phyloP scores from a whole-genome alignment of 2,888 invertebrate species.

The Heliconius sara region DNA sequence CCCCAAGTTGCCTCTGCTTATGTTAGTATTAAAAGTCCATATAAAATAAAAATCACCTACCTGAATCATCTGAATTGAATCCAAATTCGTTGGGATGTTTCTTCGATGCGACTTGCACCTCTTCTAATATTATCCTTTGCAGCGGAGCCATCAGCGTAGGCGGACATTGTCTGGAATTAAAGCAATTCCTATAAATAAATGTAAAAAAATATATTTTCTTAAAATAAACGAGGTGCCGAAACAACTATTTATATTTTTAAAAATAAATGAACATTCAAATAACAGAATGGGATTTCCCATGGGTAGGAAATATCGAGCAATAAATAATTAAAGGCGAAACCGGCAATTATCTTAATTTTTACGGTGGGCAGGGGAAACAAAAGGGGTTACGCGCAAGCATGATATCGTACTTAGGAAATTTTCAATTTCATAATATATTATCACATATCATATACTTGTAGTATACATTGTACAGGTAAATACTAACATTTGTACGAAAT shows the following conservation, averaged over 20 bases:
- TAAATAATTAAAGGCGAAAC: not conserved
- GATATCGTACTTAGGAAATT: not conserved
- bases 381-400: not conserved
- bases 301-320: not conserved
- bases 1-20: no score
- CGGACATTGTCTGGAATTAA: constrained; percentile 87
- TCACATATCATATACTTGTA: not conserved
- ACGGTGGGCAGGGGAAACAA: no score
- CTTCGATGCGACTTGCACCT: constrained; percentile 86
- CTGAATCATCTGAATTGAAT: constrained; percentile 85
- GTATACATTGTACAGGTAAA: not conserved
- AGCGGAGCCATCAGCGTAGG: constrained; percentile 86
- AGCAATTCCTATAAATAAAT: constrained; percentile 16
- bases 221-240: not conserved
- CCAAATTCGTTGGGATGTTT: constrained; percentile 87
- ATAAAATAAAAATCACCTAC: constrained; percentile 60
- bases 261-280: not conserved
- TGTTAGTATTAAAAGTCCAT: not conserved
- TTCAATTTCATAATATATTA: not conserved
- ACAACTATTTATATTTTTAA: not conserved
- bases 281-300: not conserved
- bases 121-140: constrained; percentile 87
- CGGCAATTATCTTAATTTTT: not conserved
- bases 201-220: not conserved
- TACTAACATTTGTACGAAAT: not conserved